Base-by-base conservation (phyloP, 2,888 invertebrate genomes). In the Palloptera scutellata region DNA sequence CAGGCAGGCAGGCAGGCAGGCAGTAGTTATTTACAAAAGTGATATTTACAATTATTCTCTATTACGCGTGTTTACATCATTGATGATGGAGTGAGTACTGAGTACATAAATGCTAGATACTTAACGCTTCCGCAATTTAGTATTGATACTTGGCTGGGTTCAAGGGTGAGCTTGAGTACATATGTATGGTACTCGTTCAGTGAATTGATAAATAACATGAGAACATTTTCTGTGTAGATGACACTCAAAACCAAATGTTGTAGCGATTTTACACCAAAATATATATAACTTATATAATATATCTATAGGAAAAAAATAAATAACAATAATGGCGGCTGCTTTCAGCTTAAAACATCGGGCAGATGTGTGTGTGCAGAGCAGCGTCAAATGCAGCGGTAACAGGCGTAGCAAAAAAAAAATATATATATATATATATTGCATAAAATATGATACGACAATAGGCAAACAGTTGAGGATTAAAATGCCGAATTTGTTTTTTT, bases 191-290 rank as follows among this genome's bases (percentile, higher is more conserved):
- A n/a, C 6, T 4, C 6, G 30, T 30, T 4, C 30, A 30, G 6
- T 6, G 30, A 30, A 30, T 30, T 30, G 53, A 45, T 15, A 42
- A 64, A 60, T 43, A 53, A 51, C 52, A 30, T 40, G 48, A 60
- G 40, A 53, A 17, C 41, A 19, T 10, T 57, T 51, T 62, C 12
- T 48, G 40, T 10, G 15, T 68, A 64, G 70, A 73, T 75, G 75
- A 73, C 75, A 75, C 71, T 74, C 62, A 69, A 72, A 72, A 72
- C 71, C 71, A 64, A 72, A 69, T 74, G 69, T 69, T 73, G 71
- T 70, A 70, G 66, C 69, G 68, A 58, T 63, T 63, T 59, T n/a
- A 41, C 45, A 20, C 11, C 17, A 63, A 63, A 62, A 51, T 13
- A n/a, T n/a, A n/a, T n/a, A n/a, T n/a, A n/a, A n/a, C n/a, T n/a